Conservation (phyloP, 2,888 invertebrate species). For the Pocota personata region DNA sequence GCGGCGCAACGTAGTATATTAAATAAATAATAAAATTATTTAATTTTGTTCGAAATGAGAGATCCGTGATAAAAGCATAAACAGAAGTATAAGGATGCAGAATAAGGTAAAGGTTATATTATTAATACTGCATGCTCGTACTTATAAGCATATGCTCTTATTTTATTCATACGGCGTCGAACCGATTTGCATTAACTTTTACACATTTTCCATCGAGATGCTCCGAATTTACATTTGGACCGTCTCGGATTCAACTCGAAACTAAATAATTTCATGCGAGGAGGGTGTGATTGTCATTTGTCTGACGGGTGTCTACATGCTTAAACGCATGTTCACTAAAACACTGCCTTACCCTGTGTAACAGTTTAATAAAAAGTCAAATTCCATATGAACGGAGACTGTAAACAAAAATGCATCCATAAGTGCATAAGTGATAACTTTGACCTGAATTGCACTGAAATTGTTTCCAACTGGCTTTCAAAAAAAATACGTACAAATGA, state of each 20-base stretch:
- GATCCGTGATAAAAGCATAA: background rate
- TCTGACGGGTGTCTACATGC: background rate
- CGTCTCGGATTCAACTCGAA: background rate
- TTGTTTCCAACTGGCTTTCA: constrained; percentile 23
- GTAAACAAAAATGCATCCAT: background rate
- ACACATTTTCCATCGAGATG: background rate
- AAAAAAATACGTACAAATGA: constrained; percentile 8
- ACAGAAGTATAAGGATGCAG: background rate
- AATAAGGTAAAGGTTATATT: too few relatives aligned
- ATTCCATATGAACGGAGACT: background rate
- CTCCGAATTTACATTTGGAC: background rate
- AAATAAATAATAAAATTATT: background rate
- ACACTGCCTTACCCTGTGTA: background rate
- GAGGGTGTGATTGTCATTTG: background rate
- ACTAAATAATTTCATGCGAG: background rate
- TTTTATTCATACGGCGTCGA: background rate
- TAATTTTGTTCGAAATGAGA: too few relatives aligned
- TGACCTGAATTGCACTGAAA: constrained; percentile 53
- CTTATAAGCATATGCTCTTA: background rate
- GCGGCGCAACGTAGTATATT: background rate
- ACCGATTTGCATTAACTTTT: background rate
- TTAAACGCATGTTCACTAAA: background rate
- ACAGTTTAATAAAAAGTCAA: constrained; percentile 2
- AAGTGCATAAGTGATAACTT: constrained; percentile 38
- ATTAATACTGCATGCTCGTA: background rate